Conservation (phyloP, 2,113 vertebrate species). For the Paracanthobrama guichenoti region DNA sequence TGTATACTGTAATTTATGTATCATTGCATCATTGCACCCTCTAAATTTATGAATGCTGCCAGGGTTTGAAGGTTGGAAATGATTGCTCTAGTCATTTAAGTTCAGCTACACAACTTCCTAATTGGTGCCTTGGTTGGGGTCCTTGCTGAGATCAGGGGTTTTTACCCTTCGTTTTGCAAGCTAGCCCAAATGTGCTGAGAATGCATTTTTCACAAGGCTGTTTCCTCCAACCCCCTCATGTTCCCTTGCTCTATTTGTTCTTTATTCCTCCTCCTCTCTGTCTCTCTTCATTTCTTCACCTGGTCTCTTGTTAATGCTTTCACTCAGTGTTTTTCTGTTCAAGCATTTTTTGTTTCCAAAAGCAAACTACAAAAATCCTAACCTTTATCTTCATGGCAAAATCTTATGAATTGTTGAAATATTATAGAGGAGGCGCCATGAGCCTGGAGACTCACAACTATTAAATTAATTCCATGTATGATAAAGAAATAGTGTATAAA, state of each 20-base stretch:
- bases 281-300: slow-evolving; percentile 58
- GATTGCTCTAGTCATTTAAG: slow-evolving; percentile 65
- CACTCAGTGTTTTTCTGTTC: slow-evolving; percentile 78
- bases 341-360: neutral
- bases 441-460: neutral
- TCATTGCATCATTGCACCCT: slow-evolving; percentile 11
- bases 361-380: neutral
- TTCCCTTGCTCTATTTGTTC: slow-evolving; percentile 10
- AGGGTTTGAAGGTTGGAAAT: slow-evolving; percentile 65
- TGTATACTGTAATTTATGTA: slow-evolving; percentile 27
- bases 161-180: slow-evolving; percentile 68
- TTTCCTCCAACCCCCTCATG: slow-evolving; percentile 39
- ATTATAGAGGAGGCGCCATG: too few species aligned
- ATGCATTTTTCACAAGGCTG: slow-evolving; percentile 73
- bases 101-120: slow-evolving; percentile 73
- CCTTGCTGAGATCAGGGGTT: slow-evolving; percentile 77
- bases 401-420: neutral
- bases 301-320: slow-evolving; percentile 67
- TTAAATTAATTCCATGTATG: too few species aligned
- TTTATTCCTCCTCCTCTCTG: slow-evolving; percentile 54
- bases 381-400: neutral
- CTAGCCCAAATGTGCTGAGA: slow-evolving; percentile 76
- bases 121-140: slow-evolving; percentile 77
- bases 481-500: too few species aligned
- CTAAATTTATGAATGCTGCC: slow-evolving; percentile 61